Conservation (phyloP, 2,113 vertebrate genomes). For the Campylorhamphus procurvoides region DNA sequence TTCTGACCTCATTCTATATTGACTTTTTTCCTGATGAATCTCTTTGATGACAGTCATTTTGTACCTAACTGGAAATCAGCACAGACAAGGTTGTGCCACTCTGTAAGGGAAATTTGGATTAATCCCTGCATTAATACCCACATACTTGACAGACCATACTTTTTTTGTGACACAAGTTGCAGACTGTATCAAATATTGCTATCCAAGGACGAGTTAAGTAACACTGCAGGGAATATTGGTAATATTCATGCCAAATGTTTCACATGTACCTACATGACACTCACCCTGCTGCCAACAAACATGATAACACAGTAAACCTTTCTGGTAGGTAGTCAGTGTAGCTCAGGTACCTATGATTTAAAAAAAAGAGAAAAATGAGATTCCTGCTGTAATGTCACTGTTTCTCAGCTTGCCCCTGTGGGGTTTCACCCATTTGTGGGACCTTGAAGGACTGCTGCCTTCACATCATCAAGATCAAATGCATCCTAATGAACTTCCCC, state of each 20-base stretch:
- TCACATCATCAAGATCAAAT: background rate
- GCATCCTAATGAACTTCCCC: background rate
- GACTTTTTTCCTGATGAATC: background rate
- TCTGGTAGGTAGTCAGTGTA: background rate
- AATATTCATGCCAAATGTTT: background rate
- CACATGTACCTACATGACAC: background rate
- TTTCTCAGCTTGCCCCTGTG: background rate
- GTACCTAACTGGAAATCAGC: background rate
- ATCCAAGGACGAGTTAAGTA: background rate
- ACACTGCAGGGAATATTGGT: background rate
- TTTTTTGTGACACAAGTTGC: background rate
- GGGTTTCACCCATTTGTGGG: background rate
- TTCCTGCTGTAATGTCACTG: background rate
- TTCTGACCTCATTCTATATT: background rate
- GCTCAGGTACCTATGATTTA: background rate
- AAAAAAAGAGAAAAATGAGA: background rate
- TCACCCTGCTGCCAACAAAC: background rate
- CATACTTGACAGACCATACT: background rate
- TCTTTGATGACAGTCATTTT: background rate
- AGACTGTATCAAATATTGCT: background rate
- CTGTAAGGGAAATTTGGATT: background rate
- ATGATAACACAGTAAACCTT: background rate
- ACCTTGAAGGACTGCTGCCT: background rate
- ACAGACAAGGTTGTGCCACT: background rate
- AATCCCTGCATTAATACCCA: background rate